A percentile compares a stretch with the other conserved stretches of the same genome.
These are phyloP conservation scores for Microcebus griseorufus DNA, from an alignment of 2,113 vertebrate genomes.

Conservation along the genomic window DNA sequence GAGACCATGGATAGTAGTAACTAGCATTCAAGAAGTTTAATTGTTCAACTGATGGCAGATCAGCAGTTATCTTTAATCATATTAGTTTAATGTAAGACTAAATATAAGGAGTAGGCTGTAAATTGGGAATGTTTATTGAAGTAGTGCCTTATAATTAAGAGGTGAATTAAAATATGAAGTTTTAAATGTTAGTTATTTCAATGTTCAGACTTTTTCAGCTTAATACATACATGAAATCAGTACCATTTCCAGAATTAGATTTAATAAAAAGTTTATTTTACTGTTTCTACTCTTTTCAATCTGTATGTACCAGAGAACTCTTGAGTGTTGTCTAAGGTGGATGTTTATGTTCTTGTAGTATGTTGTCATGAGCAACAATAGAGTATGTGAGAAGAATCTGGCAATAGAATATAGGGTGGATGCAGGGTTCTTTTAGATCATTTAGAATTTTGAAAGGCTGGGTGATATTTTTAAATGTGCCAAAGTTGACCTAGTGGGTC, in stretches of 20 bases:
- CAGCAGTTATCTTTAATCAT: not conserved
- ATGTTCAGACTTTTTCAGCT: not conserved
- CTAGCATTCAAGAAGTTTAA: not conserved
- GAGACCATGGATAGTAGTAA: not conserved
- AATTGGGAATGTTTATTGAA: not conserved
- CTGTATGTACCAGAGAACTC: not conserved
- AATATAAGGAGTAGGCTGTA: not conserved
- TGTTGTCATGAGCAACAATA: not conserved
- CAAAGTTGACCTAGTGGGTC: not conserved
- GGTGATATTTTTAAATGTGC: not conserved
- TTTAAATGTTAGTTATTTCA: not conserved
- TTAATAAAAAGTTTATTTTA: conserved; percentile 11
- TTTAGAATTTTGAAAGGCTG: not conserved
- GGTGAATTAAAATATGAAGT: not conserved
- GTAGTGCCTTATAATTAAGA: not conserved
- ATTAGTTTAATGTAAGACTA: not conserved
- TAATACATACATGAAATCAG: not conserved
- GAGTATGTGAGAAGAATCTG: not conserved
- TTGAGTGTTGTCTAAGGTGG: not conserved
- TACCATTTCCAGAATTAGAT: conserved; percentile 14
- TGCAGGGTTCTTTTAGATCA: not conserved
- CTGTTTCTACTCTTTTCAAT: not conserved
- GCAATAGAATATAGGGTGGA: not conserved
- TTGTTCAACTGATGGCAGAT: not conserved
- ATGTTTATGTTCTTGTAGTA: not conserved